These are phyloP conservation scores for Illadopsis cleaveri DNA, from an alignment of 2,113 vertebrate species.

Conservation along the genomic window DNA sequence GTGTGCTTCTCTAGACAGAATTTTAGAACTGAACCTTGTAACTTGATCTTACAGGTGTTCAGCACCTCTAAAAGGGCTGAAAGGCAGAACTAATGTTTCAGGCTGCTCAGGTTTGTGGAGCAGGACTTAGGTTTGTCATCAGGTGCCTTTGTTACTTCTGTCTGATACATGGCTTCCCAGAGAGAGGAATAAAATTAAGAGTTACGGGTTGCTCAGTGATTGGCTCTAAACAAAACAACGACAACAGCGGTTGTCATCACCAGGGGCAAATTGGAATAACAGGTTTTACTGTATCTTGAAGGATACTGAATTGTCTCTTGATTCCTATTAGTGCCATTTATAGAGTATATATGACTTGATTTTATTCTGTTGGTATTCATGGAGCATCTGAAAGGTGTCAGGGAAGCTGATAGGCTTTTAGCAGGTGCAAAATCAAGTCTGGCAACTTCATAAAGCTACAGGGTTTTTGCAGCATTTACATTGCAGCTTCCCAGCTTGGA, in stretches of 20 bases:
- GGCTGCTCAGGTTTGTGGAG: neutral
- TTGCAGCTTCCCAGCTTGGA: neutral
- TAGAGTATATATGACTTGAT: neutral
- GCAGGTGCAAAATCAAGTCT: slow-evolving; percentile 17
- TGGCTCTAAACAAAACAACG: neutral
- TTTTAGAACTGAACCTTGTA: neutral
- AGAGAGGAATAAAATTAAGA: neutral
- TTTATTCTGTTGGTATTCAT: slow-evolving; percentile 12
- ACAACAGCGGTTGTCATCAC: accelerated
- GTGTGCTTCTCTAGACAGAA: neutral
- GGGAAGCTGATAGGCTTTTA: slow-evolving; percentile 18
- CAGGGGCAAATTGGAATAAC: neutral
- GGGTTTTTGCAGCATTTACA: slow-evolving; percentile 2
- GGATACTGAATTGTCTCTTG: neutral
- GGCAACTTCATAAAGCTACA: neutral
- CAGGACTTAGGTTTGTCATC: neutral
- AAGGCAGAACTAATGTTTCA: neutral
- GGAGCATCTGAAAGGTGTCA: slow-evolving; percentile 8
- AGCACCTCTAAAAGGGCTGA: neutral
- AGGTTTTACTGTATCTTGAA: neutral
- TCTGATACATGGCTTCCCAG: neutral
- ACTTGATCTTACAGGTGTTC: neutral
- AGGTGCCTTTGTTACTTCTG: accelerated
- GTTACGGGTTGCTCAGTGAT: neutral
- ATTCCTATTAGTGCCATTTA: neutral